Base-by-base conservation (phyloP, 2,888 invertebrate species). In the Microctonus hyperodae region DNA sequence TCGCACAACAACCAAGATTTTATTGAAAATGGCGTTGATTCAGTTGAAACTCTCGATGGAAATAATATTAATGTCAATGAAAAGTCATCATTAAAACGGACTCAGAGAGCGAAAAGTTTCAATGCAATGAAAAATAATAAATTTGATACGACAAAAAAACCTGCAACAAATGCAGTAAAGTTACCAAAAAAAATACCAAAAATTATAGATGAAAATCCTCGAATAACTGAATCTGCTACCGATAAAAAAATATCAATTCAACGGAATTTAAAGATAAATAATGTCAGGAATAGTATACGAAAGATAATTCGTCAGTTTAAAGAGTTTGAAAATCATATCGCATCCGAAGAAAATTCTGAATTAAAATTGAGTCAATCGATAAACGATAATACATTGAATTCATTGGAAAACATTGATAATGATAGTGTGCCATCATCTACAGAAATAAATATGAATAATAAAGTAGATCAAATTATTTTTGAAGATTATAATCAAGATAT, bases 261-360 rank as follows among this genome's bases (percentile, higher is more conserved):
- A 16, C 65, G 71, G 51, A 70, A 75, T 75, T 76, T 22, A 73
- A 69, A 69, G 48, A 61, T 70, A 13, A 70, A 69, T 40, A 74
- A 73, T 0, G 78, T 82, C 2, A 80, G 78, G 66, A 80, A 83
- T 65, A 82, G 78, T 58, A 83, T 84, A 67, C 76, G 76, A 64
- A 81, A 78, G 61, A 83, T 84, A 69, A 82, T 84, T 70, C 76
- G 77, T 68, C 82, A 83, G 65, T 83, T 83, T 67, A 80, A 77
- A 57, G 81, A 83, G 70, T 83, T 84, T 62, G 83, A 83, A 68
- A 78, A 78, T 63, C 75, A 81, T 67, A 78, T 83, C 40, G 72
- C 74, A 7, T 70, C 72, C 1, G 80, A 80, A 37, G 79, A 79
- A 69, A 63, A 64, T 7, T 70, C 72, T 22, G 63, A 70, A 5